Evolutionary conservation across 2,797 vertebrate species (phyloP).

Genomic region (Tokudaia tokunoshimensis): DNA sequence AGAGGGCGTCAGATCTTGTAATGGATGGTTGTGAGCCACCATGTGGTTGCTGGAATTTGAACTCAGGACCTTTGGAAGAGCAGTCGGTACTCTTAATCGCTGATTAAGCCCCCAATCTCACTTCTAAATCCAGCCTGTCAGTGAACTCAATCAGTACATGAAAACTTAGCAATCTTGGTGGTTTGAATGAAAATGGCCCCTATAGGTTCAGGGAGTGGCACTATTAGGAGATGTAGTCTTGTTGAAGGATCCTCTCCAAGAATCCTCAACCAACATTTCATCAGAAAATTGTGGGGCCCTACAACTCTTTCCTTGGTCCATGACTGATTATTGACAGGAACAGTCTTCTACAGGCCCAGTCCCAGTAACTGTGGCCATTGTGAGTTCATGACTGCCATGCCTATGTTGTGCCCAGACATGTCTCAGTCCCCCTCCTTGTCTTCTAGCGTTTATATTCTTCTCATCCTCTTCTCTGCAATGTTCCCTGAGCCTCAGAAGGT

Average conservation of each 20-base stretch:
- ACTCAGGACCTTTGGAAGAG: too few species aligned
- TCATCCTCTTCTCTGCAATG: neutral
- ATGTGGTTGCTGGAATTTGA: too few species aligned
- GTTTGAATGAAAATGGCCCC: neutral
- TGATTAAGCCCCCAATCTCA: too few species aligned
- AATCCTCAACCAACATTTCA: neutral
- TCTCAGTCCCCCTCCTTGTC: neutral
- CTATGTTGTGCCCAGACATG: neutral
- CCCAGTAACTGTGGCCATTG: rapidly evolving
- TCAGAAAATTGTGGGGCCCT: neutral
- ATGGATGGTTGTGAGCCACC: too few species aligned
- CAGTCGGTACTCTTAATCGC: too few species aligned
- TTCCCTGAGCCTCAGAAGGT: neutral
- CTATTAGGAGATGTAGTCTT: neutral
- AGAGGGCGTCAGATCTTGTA: too few species aligned
- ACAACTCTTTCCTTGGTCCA: neutral
- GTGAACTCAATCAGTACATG: neutral
- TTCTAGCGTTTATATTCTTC: neutral
- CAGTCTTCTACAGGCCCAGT: neutral
- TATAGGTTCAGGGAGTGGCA: neutral
- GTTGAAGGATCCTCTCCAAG: neutral
- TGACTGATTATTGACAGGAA: neutral
- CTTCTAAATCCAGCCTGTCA: neutral
- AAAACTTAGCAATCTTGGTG: neutral
- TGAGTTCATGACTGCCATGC: neutral